A percentile compares a stretch with the other conserved stretches of the same genome.
Conservation (phyloP, 1,140 invertebrate genomes). For the Gonatopus flavifemur region DNA sequence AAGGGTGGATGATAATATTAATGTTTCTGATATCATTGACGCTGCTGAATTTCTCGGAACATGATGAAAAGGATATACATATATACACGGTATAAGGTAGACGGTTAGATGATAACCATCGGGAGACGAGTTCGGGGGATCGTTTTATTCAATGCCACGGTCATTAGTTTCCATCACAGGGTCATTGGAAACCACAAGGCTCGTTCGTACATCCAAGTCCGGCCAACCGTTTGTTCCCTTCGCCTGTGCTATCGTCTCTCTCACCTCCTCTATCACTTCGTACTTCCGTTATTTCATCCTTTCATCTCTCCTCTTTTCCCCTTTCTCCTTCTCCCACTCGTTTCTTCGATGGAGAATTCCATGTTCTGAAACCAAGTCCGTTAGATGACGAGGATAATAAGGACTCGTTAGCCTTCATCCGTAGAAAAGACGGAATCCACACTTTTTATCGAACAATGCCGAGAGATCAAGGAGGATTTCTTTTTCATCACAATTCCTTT, state of each 20-base stretch:
- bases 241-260: conserved; percentile 13
- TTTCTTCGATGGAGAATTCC: neutral
- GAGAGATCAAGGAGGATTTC: too few species aligned
- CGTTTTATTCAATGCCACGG: conserved; percentile 27
- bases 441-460: too few species aligned
- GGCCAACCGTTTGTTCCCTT: neutral
- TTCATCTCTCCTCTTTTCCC: conserved; percentile 1
- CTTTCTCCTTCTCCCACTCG: neutral
- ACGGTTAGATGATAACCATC: neutral
- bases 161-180: conserved; percentile 27
- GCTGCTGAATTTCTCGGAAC: too few species aligned
- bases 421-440: conserved; percentile 1
- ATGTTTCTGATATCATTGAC: too few species aligned
- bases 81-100: too few species aligned
- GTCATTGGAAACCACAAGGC: neutral
- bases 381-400: conserved; percentile 29
- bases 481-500: too few species aligned
- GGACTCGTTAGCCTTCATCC: conserved; percentile 22
- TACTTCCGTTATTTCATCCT: too few species aligned
- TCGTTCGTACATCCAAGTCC: too few species aligned
- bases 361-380: conserved; percentile 5
- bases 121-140: conserved; percentile 4
- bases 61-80: too few species aligned
- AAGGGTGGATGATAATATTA: too few species aligned
- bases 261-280: conserved; percentile 5